Conservation (phyloP, 2,797 vertebrate genomes). For the Gobio occitaniae region DNA sequence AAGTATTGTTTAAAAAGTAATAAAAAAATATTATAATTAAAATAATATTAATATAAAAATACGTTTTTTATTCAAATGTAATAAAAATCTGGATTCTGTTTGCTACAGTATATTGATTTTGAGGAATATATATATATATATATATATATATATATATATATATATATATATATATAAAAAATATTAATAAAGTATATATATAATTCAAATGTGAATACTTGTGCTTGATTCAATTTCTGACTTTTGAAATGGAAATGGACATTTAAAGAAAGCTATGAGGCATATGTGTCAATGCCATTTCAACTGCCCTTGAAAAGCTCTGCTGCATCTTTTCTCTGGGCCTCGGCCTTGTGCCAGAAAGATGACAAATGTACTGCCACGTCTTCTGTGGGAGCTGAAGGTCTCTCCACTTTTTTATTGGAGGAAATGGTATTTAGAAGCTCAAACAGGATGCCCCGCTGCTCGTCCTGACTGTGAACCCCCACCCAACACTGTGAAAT, state of each 20-base stretch:
- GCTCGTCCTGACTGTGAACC: conserved; percentile 77
- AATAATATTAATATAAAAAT: too few relatives aligned
- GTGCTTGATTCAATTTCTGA: background rate
- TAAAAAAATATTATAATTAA: too few relatives aligned
- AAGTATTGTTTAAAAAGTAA: background rate
- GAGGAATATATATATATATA: too few relatives aligned
- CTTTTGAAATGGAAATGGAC: conserved; percentile 3
- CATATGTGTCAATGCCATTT: conserved; percentile 67
- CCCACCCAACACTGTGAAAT: conserved; percentile 57
- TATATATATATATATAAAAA: too few relatives aligned
- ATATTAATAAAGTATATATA: too few relatives aligned
- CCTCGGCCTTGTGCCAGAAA: conserved; percentile 83
- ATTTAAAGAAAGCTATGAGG: too few relatives aligned
- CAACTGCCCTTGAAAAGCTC: conserved; percentile 72
- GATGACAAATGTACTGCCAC: conserved; percentile 84
- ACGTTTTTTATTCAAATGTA: too few relatives aligned
- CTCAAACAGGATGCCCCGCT: conserved; percentile 87
- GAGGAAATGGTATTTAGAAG: conserved; percentile 79
- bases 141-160: too few relatives aligned
- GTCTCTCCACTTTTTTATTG: conserved; percentile 77
- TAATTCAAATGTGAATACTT: background rate
- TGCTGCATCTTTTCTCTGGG: conserved; percentile 67
- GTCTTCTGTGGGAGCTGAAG: conserved; percentile 81
- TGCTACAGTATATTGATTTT: background rate
- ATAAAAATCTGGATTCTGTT: background rate